Evolutionary conservation across 1,140 invertebrate species (phyloP).

Genomic region (Polypedilum vanderplanki): DNA sequence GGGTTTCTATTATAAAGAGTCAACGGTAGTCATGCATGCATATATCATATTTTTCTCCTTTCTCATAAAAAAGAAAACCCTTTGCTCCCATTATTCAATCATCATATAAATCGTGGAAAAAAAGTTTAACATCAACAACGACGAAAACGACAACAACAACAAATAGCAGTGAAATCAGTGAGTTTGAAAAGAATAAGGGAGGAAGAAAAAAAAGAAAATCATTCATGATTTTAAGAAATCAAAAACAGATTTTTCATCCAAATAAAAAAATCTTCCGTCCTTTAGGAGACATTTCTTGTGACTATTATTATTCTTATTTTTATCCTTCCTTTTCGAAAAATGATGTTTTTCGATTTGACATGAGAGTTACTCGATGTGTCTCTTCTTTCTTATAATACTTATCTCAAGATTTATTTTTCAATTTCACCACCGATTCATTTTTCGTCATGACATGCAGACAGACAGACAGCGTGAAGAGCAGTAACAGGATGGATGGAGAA

Average conservation of each 20-base stretch:
- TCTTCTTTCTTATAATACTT: neutral
- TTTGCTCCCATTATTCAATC: conserved; percentile 4
- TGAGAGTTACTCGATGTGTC: neutral
- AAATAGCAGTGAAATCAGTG: neutral
- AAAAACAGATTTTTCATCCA: conserved; percentile 27
- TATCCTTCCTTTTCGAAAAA: neutral
- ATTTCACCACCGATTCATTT: no score
- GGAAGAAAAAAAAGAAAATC: neutral
- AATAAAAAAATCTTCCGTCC: neutral
- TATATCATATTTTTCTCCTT: neutral
- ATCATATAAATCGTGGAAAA: neutral
- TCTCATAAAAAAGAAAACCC: neutral
- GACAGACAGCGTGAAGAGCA: no score
- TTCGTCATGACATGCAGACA: no score
- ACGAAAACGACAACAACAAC: neutral
- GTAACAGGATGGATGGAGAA: no score
- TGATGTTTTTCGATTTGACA: conserved; percentile 6
- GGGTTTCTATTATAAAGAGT: no score
- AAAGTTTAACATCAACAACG: neutral
- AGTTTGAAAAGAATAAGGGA: neutral
- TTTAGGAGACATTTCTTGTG: neutral
- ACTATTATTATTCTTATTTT: neutral
- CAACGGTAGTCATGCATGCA: no score
- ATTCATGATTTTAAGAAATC: conserved; percentile 25
- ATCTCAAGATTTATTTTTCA: no score